Evolutionary conservation across 64 coral and sea anemone species (phyloP), one percentile per base, ranked within the genome.

Genomic region (Stichodactyla mertensii): DNA sequence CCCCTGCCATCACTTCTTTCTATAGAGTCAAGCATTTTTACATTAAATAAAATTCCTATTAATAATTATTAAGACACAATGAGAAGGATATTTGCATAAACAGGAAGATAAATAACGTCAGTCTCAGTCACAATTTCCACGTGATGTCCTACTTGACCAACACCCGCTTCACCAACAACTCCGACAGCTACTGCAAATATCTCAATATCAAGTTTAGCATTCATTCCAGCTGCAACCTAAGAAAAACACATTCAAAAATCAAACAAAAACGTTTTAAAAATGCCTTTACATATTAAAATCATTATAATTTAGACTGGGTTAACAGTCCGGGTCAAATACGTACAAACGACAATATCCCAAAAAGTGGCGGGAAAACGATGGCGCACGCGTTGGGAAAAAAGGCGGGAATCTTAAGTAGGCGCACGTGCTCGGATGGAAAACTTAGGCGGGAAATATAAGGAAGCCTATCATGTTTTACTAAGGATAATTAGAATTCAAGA

Each of bases 11-110:
- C 36, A 45, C 36, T 45, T 45, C 36, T 45, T 45, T 45, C 36
- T 45, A 45, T 45, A 45, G 36, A 45, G 36, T 45, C 36, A 45
- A 45, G 36, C 36, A 45, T 45, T 45, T 45, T 45, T 45, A 45
- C 36, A 45, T 45, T 45, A 45, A 45, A n/a, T n/a, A n/a, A n/a
- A n/a, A 45, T 45, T 45, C 36, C 36, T 45, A 45, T 45, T 45
- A 45, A 45, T 45, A 45, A 45, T 45, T 45, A 45, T 45, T 45
- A 45, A 12, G 57, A 59, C 57, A 20, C 5, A 66, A 66, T 6
- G 22, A 52, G 92, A 98, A 98, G 95, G 95, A 98, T 98, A 98
- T 94, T 94, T 94, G 95, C 95, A 74, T 85, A 92, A 55, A 98
- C 95, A 55, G 95, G 95, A 52, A 98, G 87, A 52, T 98, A 98